Percentiles rank a stretch among this genome's conserved stretches.
These are phyloP conservation scores for Sebastes steindachneri DNA, from an alignment of 2,797 vertebrate species.

Conservation along the genomic window DNA sequence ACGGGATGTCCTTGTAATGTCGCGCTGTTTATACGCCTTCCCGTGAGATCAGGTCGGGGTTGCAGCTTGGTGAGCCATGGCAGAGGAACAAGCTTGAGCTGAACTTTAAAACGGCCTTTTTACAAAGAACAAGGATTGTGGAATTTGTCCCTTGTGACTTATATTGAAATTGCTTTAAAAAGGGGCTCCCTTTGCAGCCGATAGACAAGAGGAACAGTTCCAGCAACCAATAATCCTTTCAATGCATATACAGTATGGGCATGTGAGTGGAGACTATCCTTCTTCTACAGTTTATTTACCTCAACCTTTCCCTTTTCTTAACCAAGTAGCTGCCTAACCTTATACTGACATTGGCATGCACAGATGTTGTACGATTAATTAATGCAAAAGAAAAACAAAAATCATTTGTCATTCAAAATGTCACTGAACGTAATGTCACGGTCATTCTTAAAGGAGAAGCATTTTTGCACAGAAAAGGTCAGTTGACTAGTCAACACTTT, in stretches of 20 bases:
- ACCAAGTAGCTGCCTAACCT: neutral
- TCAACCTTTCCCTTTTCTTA: neutral
- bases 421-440: neutral
- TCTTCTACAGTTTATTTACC: neutral
- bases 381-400: neutral
- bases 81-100: neutral
- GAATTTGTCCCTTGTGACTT: neutral
- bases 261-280: neutral
- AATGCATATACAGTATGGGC: neutral
- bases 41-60: neutral
- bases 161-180: neutral
- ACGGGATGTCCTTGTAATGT: too few species aligned
- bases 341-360: neutral
- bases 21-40: too few species aligned
- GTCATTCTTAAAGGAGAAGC: neutral
- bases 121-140: neutral
- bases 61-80: neutral
- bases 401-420: neutral
- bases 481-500: neutral
- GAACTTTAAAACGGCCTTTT: conserved; percentile 4
- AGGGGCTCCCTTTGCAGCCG: neutral
- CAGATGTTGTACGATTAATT: neutral
- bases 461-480: neutral
- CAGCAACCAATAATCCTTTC: neutral
- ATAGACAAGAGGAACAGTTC: neutral